Evolutionary conservation across 1,140 invertebrate species (phyloP), one percentile per base, ranked within the genome.

Genomic region (Anoplolepis gracilipes): DNA sequence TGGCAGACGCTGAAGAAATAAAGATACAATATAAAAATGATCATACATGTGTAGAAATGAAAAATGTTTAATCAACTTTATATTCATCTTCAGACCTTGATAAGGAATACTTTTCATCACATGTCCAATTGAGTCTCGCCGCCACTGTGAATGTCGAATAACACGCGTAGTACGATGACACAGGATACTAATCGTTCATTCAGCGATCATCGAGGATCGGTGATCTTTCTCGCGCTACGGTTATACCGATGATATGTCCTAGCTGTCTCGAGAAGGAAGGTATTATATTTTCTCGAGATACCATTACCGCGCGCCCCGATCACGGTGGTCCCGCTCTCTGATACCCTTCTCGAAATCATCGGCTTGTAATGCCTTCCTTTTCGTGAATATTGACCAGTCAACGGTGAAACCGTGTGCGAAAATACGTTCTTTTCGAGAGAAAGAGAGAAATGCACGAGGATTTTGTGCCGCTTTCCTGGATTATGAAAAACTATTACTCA

Each of bases 341-440:
- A 92, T 92, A 92, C 85, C 78, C 90, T 91, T 85, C 90, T 76
- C 91, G 88, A 90, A 94, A 93, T 94, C 94, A 94, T 87, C 94
- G 85, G 93, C 89, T 95, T 92, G 94, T 94, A 94, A 94, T 95
- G 94, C 94, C 94, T 94, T 93, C 93, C 92, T 93, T 93, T 93
- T 92, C 92, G 92, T 91, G 90, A 91, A 93, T 93, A 93, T 93
- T 94, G 92, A 93, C 91, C 93, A 92, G 85, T 92, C 91, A 93
- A 94, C 93, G 85, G 88, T 92, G 92, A 92, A 88, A 91, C 92
- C 92, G 92, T 88, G 86, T 57, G 69, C 59, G 81, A 73, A 86
- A 90, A 57, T 75, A 39, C 53, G 36, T 39, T 67, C 61, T 36
- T n/a, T 13, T 73, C 30, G n/a, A n/a, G n/a, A n/a, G n/a, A n/a